Percentiles rank a stretch among this genome's conserved stretches.
Evolutionary conservation across 2,113 vertebrate species (phyloP).

Genomic region (Phodopus roborovskii): DNA sequence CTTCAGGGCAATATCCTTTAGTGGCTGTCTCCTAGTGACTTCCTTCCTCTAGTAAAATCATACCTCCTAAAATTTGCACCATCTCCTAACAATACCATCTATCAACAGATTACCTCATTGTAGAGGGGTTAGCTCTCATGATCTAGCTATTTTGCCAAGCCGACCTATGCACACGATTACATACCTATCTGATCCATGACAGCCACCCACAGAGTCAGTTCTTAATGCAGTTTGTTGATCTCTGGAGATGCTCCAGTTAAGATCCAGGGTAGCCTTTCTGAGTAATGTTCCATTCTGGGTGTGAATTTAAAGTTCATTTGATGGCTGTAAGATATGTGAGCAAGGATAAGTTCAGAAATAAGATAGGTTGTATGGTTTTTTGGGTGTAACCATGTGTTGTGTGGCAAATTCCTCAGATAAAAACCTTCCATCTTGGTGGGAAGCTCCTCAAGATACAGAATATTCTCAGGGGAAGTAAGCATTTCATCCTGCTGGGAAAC

Average conservation of each 20-base stretch:
- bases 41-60: not conserved
- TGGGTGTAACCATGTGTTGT: not conserved
- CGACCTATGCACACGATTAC: not conserved
- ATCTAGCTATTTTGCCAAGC: not conserved
- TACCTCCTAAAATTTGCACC: not conserved
- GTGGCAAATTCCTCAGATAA: not conserved
- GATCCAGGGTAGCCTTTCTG: not conserved
- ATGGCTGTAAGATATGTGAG: not conserved
- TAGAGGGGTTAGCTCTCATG: not conserved
- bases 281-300: not conserved
- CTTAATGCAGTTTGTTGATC: not conserved
- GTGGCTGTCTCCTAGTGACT: not conserved
- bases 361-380: not conserved
- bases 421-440: not conserved
- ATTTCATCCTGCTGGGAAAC: not conserved
- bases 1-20: not conserved
- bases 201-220: not conserved
- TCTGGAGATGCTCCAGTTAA: fast-evolving
- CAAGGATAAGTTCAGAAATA: not conserved
- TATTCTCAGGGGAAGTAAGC: not conserved
- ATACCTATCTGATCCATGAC: not conserved
- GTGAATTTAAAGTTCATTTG: not conserved
- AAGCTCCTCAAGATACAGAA: not conserved
- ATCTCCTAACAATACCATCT: not conserved
- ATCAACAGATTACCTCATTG: not conserved